A percentile compares a stretch with the other conserved stretches of the same genome.
Evolutionary conservation across 2,113 vertebrate species (phyloP).

Genomic region (Craseonycteris thonglongyai): DNA sequence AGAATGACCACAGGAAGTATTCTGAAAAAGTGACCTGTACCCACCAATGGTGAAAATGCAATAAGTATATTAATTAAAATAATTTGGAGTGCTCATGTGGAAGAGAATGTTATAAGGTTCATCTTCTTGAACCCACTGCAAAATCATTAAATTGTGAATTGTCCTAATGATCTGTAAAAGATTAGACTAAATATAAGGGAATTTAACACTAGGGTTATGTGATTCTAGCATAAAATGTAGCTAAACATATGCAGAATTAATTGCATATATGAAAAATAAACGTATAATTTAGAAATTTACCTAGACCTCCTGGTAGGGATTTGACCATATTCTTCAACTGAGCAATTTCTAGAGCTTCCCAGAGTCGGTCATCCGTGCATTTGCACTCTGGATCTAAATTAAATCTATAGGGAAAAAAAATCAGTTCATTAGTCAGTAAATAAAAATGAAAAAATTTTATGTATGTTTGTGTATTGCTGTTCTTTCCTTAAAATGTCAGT

Average conservation of each 20-base stretch:
- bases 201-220: neutral
- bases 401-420: slow-evolving; percentile 81
- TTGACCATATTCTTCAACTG: slow-evolving; percentile 99
- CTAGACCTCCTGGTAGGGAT: slow-evolving; percentile 92
- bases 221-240: neutral
- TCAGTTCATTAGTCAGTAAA: neutral
- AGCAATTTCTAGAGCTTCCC: slow-evolving; percentile 98
- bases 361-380: slow-evolving; percentile 93
- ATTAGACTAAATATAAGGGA: neutral
- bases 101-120: neutral
- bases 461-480: neutral
- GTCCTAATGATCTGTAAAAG: neutral
- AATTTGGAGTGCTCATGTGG: neutral
- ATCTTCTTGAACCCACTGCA: neutral
- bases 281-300: slow-evolving; percentile 73
- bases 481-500: neutral
- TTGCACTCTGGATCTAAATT: slow-evolving; percentile 95
- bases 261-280: neutral
- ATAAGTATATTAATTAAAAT: neutral
- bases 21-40: neutral
- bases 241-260: neutral
- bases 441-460: neutral
- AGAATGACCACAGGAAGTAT: neutral
- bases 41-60: neutral
- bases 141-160: neutral